A percentile compares a stretch with the other conserved stretches of the same genome.
These are phyloP conservation scores for Drosophila carrolli DNA, from an alignment of 1,140 invertebrate genomes.

Conservation along the genomic window DNA sequence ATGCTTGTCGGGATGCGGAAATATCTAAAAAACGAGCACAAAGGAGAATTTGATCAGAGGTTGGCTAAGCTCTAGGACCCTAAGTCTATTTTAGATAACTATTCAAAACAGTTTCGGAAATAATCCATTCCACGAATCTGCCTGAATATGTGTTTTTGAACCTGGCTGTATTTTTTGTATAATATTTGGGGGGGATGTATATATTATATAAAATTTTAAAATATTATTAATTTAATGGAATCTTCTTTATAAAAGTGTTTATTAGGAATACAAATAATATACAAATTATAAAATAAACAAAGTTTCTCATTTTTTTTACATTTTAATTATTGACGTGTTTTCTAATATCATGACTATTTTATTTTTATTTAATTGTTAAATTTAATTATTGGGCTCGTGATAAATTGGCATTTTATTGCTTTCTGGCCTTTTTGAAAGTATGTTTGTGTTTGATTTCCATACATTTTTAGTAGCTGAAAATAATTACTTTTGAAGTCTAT, in stretches of 20 bases:
- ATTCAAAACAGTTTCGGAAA: not conserved
- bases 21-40: conserved; percentile 87
- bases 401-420: no score
- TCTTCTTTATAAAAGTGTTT: not conserved
- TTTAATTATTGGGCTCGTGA: no score
- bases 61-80: conserved; percentile 26
- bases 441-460: no score
- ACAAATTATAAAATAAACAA: not conserved
- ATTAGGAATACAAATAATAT: not conserved
- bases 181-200: not conserved
- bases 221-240: no score
- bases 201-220: not conserved
- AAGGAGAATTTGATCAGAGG: conserved; percentile 84
- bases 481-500: no score
- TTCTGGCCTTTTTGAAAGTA: no score
- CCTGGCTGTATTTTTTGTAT: not conserved
- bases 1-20: conserved; percentile 87
- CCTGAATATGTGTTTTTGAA: not conserved
- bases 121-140: not conserved
- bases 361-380: no score
- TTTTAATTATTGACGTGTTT: no score
- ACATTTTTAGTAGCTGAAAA: no score
- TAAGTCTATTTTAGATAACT: no score
- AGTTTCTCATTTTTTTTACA: not conserved
- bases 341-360: no score